phyloP scores from a whole-genome alignment of 2,113 vertebrate genomes.

The Lagopus muta region DNA sequence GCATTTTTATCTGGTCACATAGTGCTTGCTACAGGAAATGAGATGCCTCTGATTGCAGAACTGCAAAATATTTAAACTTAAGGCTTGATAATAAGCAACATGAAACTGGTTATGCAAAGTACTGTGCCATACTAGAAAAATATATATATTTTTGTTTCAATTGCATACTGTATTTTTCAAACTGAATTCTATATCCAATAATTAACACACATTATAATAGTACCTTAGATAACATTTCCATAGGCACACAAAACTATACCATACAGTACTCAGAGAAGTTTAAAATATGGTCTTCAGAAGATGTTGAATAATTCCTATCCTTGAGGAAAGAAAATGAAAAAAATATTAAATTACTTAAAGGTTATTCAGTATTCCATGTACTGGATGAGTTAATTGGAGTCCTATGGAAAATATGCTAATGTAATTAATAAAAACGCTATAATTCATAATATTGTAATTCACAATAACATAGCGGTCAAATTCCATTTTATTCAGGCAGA shows the following conservation, averaged over 20 bases:
- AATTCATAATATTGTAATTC: neutral
- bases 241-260: neutral
- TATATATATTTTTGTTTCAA: neutral
- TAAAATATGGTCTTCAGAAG: neutral
- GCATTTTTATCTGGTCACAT: neutral
- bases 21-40: neutral
- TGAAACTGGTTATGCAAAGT: neutral
- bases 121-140: neutral
- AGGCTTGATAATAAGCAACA: neutral
- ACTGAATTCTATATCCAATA: neutral
- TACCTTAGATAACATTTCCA: neutral
- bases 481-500: neutral
- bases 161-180: neutral
- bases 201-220: neutral
- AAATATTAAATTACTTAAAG: neutral
- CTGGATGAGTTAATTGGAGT: neutral
- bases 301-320: neutral
- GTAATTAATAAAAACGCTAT: neutral
- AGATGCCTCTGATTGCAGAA: neutral
- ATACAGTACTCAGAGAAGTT: fast-evolving
- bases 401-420: neutral
- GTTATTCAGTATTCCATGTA: neutral
- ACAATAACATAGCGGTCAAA: neutral
- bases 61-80: neutral
- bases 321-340: neutral